Evolutionary conservation across 2,888 invertebrate species (phyloP), one percentile per base, ranked within the genome.

Genomic region (Argyra leucocephala): DNA sequence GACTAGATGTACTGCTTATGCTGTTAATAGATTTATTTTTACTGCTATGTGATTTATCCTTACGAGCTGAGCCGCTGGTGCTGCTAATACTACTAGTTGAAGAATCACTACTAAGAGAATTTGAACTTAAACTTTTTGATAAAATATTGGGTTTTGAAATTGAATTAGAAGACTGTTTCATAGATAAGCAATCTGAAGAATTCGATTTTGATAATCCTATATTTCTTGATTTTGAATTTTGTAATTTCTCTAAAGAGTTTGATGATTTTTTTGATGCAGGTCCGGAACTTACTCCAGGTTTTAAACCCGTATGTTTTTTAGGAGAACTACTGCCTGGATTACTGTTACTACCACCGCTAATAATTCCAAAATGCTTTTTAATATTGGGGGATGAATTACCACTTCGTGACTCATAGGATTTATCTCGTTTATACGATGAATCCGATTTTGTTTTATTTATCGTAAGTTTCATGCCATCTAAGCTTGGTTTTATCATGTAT

Each of bases 391-490:
- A 48, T 1, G 48, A 48, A 18, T 48, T 48, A 12, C 48, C 48
- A 48, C 48, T 48, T 48, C 48, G 12, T 18, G 48, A 18, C 5
- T 15, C 12, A 12, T 22, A 22, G 22, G 22, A 22, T 22, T 58
- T 22, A 12, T 22, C 58, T 15, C 58, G 22, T 58, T 58, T 22
- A 58, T 58, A 48, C 12, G 58, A 58, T 15, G 57, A 57, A 10
- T 90, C 89, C 23, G 86, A 85, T 73, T 89, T 83, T 0, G 93
- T 92, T 81, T 94, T 94, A 74, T 93, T 94, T 26, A 94, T 93
- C 3, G 93, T 95, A 65, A 95, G 85, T 78, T 94, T 95, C 81
- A 95, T 91, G 4, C 93, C 93, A 72, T 93, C 93, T 62, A 77
- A 75, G 74, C 92, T 91, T 22, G 90, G 89, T 74, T 93, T 94